Conservation (phyloP, 2,797 vertebrate genomes). For the Coccyzus lansbergi region DNA sequence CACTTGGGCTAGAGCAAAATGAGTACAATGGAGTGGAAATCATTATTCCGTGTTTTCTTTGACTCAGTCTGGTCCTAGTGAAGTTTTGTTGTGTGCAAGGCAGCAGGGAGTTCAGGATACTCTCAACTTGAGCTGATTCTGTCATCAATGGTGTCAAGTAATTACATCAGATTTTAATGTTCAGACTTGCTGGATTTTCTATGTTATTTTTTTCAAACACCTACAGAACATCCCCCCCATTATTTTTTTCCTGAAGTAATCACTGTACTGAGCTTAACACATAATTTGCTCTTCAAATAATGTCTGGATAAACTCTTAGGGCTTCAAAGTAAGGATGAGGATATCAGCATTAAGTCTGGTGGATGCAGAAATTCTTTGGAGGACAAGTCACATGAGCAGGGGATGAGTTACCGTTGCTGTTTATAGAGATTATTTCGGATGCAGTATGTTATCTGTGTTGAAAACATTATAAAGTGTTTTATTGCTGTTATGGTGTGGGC, state of each 20-base stretch:
- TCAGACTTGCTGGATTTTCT: neutral
- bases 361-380: neutral
- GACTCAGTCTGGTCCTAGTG: neutral
- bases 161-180: neutral
- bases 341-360: neutral
- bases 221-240: neutral
- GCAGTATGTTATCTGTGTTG: neutral
- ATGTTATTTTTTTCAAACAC: neutral
- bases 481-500: neutral
- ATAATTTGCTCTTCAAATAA: neutral
- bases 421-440: neutral
- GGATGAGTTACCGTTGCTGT: neutral
- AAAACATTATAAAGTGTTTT: conserved; percentile 1
- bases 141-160: neutral
- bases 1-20: neutral
- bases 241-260: neutral
- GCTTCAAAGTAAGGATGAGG: neutral
- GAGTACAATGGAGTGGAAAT: neutral
- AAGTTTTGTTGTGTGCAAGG: neutral
- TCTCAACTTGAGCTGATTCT: neutral
- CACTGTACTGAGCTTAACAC: neutral
- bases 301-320: neutral
- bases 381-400: rapidly evolving
- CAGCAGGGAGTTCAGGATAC: neutral
- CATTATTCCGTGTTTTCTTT: neutral